phyloP scores from a whole-genome alignment of 2,797 vertebrate species.

The Oceanodroma leucorhoa region DNA sequence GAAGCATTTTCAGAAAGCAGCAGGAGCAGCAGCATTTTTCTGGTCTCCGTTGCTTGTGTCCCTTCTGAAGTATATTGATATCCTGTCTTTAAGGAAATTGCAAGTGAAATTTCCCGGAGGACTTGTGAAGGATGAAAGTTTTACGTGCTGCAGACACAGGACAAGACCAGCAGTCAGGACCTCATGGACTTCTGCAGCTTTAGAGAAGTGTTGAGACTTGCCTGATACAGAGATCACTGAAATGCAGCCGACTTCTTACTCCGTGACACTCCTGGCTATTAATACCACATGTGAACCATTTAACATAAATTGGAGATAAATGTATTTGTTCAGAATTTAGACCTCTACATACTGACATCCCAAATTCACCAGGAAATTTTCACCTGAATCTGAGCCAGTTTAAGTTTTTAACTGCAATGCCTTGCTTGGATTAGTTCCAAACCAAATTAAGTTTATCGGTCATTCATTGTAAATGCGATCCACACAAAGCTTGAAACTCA shows the following conservation, averaged over 20 bases:
- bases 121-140: background rate
- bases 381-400: background rate
- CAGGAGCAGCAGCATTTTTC: background rate
- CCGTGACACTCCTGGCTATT: background rate
- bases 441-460: background rate
- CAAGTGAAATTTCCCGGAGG: background rate
- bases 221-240: background rate
- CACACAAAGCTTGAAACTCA: background rate
- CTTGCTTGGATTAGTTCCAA: background rate
- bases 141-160: accelerated
- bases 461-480: background rate
- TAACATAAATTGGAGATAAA: background rate
- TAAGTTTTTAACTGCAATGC: background rate
- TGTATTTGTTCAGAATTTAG: background rate
- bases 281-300: background rate
- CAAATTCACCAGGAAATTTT: background rate
- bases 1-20: background rate
- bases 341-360: background rate
- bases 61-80: background rate
- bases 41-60: background rate
- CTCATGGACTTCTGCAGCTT: background rate
- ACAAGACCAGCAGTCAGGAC: background rate
- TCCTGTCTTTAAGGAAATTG: background rate
- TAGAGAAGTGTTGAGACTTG: background rate
- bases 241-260: background rate